A percentile compares a stretch with the other conserved stretches of the same genome.
Conservation (phyloP, 92 coral and sea anemone genomes). For the Palythoa grandis region DNA sequence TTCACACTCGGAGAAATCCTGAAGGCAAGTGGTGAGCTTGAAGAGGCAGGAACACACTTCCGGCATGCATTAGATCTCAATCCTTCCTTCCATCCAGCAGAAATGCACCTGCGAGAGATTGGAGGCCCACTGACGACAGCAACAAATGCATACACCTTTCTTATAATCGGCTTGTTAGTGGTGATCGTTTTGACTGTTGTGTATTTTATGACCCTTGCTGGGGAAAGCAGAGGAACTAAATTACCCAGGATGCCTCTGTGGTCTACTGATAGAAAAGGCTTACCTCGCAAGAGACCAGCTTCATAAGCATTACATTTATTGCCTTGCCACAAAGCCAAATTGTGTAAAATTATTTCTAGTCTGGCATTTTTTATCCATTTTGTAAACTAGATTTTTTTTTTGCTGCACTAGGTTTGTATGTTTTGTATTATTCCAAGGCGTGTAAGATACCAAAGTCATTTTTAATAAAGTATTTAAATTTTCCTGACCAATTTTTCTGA, state of each 20-base stretch:
- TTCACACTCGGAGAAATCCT: constrained; percentile 97
- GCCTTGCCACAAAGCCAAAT: background rate
- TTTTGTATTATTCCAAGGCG: constrained; percentile 21
- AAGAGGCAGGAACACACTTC: constrained; percentile 92
- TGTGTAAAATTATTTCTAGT: constrained; percentile 14
- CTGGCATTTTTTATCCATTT: constrained; percentile 40
- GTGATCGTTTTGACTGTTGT: constrained; percentile 86
- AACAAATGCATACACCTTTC: constrained; percentile 92
- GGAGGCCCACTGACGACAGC: constrained; percentile 78
- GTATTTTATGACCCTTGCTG: constrained; percentile 91
- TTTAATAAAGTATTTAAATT: constrained; percentile 41
- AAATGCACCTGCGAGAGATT: constrained; percentile 90
- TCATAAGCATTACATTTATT: constrained; percentile 42
- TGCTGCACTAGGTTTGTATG: constrained; percentile 35
- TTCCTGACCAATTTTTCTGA: background rate
- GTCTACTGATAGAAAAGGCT: constrained; percentile 69
- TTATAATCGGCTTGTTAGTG: constrained; percentile 88
- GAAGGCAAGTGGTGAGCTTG: constrained; percentile 87
- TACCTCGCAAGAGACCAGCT: constrained; percentile 70
- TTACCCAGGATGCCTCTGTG: constrained; percentile 67
- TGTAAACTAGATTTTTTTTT: constrained; percentile 34
- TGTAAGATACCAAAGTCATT: constrained; percentile 13
- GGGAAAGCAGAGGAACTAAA: constrained; percentile 76
- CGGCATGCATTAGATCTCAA: constrained; percentile 87
- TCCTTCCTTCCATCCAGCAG: constrained; percentile 96